Conservation (phyloP, 2,888 invertebrate species). For the Acronicta aceris region DNA sequence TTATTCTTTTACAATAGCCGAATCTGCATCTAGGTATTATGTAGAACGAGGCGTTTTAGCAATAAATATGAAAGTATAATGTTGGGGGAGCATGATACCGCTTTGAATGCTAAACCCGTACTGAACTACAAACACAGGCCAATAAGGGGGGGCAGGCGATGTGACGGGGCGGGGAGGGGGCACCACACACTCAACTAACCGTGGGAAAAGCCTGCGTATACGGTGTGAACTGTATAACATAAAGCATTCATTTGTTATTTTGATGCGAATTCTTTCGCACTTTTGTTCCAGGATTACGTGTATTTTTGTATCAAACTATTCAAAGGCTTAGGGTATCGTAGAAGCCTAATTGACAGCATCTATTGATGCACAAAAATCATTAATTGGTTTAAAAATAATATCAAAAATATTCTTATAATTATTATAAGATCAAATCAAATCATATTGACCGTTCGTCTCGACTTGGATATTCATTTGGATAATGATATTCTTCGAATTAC, state of each 20-base stretch:
- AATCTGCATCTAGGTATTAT: conserved; percentile 62
- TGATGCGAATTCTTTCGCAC: conserved; percentile 74
- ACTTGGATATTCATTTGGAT: conserved; percentile 84
- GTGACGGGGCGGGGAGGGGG: conserved; percentile 65
- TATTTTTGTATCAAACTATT: conserved; percentile 27
- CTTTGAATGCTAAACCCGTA: conserved; percentile 87
- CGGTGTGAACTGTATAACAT: conserved; percentile 75
- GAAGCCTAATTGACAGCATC: conserved; percentile 4
- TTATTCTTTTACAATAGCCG: conserved; percentile 56
- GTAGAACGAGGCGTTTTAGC: conserved; percentile 79
- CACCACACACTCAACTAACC: conserved; percentile 76
- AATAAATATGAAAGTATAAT: conserved; percentile 87
- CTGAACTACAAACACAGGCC: conserved; percentile 82
- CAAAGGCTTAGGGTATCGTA: conserved; percentile 1
- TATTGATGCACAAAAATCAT: conserved; percentile 5
- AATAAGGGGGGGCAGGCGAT: conserved; percentile 61
- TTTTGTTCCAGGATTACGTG: conserved; percentile 41
- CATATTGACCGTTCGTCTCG: conserved; percentile 68
- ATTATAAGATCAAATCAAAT: conserved; percentile 69
- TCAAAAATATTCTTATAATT: conserved; percentile 25
- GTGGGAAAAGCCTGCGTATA: conserved; percentile 84
- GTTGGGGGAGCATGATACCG: conserved; percentile 81
- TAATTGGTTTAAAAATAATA: conserved; percentile 35
- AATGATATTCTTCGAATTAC: conserved; percentile 88
- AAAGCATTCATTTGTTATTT: conserved; percentile 77